Conservation (phyloP, 2,113 vertebrate genomes). For the Eidolon helvum region DNA sequence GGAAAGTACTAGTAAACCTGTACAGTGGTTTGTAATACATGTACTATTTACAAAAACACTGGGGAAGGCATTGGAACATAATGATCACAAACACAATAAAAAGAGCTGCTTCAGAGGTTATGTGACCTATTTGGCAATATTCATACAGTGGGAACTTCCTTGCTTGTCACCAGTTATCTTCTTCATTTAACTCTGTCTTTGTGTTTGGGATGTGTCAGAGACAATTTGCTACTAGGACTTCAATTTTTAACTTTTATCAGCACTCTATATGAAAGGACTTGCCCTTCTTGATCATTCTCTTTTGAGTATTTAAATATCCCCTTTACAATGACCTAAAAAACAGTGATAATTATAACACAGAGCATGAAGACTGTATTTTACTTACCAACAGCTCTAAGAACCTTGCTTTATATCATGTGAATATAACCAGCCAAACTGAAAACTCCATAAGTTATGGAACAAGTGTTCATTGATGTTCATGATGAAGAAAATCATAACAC, state of each 20-base stretch:
- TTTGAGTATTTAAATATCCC: neutral
- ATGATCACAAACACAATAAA: neutral
- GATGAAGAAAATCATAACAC: neutral
- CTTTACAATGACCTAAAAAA: neutral
- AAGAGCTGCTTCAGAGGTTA: neutral
- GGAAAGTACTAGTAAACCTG: neutral
- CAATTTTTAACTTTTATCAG: neutral
- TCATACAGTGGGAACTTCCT: neutral
- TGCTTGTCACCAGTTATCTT: neutral
- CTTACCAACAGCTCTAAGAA: neutral
- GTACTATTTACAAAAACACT: neutral
- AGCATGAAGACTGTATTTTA: neutral
- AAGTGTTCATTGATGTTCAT: neutral
- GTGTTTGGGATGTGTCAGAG: neutral
- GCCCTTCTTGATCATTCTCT: neutral
- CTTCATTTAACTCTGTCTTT: neutral
- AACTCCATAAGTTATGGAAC: neutral
- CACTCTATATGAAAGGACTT: neutral
- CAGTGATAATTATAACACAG: neutral
- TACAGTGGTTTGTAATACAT: neutral
- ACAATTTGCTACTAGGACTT: neutral
- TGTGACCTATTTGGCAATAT: neutral
- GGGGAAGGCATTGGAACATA: neutral
- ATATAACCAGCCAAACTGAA: neutral
- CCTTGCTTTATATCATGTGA: neutral